A percentile compares a stretch with the other conserved stretches of the same genome.
Evolutionary conservation across 92 coral and sea anemone species (phyloP).

Genomic region (Plumapathes pennacea): DNA sequence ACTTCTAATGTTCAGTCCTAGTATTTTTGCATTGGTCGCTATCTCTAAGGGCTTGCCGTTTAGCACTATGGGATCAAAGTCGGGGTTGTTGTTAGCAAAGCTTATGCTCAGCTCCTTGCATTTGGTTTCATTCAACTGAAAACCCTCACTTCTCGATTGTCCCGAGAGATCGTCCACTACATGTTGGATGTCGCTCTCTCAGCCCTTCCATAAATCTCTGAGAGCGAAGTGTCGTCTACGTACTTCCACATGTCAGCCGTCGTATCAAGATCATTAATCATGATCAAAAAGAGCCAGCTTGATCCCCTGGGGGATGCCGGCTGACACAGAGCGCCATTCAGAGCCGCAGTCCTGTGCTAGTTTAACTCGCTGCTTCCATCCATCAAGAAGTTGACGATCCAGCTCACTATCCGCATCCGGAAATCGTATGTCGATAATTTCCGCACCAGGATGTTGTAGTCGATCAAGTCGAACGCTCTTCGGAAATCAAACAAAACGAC

Average conservation of each 20-base stretch:
- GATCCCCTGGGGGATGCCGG: slow-evolving; percentile 12
- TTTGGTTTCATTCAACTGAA: slow-evolving; percentile 32
- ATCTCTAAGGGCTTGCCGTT: slow-evolving; percentile 17
- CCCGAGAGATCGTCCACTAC: slow-evolving; percentile 11
- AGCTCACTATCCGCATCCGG: background rate
- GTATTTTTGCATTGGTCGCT: slow-evolving; percentile 16
- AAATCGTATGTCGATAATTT: slow-evolving; percentile 8
- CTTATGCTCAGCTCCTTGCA: slow-evolving; percentile 37
- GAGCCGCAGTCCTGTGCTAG: slow-evolving; percentile 6
- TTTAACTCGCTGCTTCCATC: slow-evolving; percentile 10
- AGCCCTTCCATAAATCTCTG: background rate
- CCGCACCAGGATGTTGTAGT: too few relatives aligned
- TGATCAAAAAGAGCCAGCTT: slow-evolving; percentile 6
- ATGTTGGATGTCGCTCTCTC: slow-evolving; percentile 4
- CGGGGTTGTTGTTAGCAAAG: slow-evolving; percentile 10
- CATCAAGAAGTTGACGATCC: slow-evolving; percentile 9
- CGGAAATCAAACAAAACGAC: too few relatives aligned
- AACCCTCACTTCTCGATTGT: slow-evolving; percentile 27
- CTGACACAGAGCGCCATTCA: slow-evolving; percentile 19
- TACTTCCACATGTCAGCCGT: slow-evolving; percentile 4
- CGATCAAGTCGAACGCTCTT: too few relatives aligned
- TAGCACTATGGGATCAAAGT: slow-evolving; percentile 5
- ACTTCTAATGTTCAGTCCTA: slow-evolving; percentile 21
- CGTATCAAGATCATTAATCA: slow-evolving; percentile 5
- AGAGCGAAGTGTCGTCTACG: background rate